Base-by-base conservation (phyloP, 2,888 invertebrate species). In the Villa cingulata region DNA sequence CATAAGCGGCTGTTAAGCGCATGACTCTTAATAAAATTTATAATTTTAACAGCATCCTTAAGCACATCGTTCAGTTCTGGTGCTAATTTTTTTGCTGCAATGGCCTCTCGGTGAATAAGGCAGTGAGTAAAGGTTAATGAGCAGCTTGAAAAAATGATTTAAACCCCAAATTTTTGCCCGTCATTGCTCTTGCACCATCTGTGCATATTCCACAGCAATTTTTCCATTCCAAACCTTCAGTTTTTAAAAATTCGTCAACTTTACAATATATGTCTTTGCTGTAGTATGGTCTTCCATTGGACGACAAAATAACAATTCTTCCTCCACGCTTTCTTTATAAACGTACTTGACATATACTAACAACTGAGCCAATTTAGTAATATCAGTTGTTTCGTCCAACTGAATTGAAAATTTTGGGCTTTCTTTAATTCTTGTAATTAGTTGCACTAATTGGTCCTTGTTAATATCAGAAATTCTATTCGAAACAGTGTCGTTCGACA, bases 11-110 rank as follows among this genome's bases (percentile, higher is more conserved):
- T 55, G 48, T 58, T 56, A 49, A 58, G 55, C 44, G 56, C 55
- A 48, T 50, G 48, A 47, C 48, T 52, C 45, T 54, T 57, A 51
- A 57, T 59, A 53, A 55, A 57, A 52, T 58, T 58, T 47, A 57
- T 53, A 48, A 56, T 52, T 46, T 55, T 53, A 47, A 56, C 54
- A 48, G 48, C 53, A 53, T 56, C 53, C 40, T 49, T 42, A 50
- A 58, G 48, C 49, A 57, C 54, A 51, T 46, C 49, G 50, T 55
- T 55, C 45, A 56, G 54, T 53, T 58, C 53, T 51, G 50, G 48
- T 52, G 53, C 48, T 49, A 56, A 41, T 53, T 55, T 54, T 55
- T 56, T 55, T 49, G 52, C 55, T 49, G 51, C 57, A 51, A 58
- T 53, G 17, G 53, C 53, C 54, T 56, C 55, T 50, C 56, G 51